These are phyloP conservation scores for Tuberolachnus salignus DNA, from an alignment of 2,888 invertebrate species.

Conservation along the genomic window DNA sequence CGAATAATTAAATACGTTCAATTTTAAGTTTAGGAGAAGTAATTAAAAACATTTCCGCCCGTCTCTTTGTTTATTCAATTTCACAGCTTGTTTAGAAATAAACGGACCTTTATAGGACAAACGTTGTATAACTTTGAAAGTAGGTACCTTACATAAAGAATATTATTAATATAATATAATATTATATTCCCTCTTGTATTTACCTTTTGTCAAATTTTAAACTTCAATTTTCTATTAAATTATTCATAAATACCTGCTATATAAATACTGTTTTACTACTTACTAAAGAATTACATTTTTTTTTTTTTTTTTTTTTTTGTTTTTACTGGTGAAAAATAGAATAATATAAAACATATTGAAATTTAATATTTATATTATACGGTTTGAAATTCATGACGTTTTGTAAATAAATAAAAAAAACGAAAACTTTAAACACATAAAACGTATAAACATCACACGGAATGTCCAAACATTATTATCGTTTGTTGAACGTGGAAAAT, in stretches of 20 bases:
- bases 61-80: conserved; percentile 16
- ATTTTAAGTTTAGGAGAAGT: conserved; percentile 6
- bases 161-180: not conserved
- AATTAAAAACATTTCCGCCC: not conserved
- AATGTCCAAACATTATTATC: too few relatives aligned
- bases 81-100: not conserved
- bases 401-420: too few relatives aligned
- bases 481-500: too few relatives aligned
- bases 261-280: too few relatives aligned
- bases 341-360: too few relatives aligned
- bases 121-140: not conserved
- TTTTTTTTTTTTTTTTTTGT: too few relatives aligned
- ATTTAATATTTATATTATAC: too few relatives aligned
- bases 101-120: conserved; percentile 7
- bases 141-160: conserved; percentile 5
- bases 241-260: not conserved
- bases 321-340: too few relatives aligned
- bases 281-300: too few relatives aligned
- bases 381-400: too few relatives aligned
- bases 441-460: too few relatives aligned
- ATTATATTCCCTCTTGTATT: not conserved
- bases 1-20: conserved; percentile 23
- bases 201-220: not conserved
- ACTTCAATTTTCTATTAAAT: not conserved
- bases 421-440: too few relatives aligned